These are phyloP conservation scores for Thripadectes ignobilis DNA, from an alignment of 2,797 vertebrate genomes.

Conservation along the genomic window DNA sequence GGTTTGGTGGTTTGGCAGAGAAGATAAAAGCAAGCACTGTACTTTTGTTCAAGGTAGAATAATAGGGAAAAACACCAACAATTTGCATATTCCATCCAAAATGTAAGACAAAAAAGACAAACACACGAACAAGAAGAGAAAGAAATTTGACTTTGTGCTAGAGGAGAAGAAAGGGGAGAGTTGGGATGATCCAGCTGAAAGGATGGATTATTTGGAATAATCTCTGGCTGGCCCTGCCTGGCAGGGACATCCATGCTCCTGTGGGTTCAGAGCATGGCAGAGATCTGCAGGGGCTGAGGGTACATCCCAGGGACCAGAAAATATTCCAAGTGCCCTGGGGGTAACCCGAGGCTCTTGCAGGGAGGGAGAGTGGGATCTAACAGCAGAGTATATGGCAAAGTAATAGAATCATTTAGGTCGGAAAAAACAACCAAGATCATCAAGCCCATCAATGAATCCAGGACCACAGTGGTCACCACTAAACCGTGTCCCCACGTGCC, in stretches of 20 bases:
- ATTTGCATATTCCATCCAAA: background rate
- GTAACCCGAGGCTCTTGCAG: background rate
- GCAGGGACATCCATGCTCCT: background rate
- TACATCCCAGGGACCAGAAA: background rate
- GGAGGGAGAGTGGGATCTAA: background rate
- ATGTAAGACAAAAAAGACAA: background rate
- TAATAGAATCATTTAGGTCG: background rate
- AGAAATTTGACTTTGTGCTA: background rate
- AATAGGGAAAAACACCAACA: background rate
- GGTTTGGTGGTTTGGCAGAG: background rate
- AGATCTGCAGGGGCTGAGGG: background rate
- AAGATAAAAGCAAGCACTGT: background rate
- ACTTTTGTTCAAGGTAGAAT: background rate
- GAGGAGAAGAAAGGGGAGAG: background rate
- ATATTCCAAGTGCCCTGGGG: background rate
- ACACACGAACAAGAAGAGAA: background rate
- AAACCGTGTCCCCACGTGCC: background rate
- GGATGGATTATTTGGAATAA: background rate
- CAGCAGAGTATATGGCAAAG: background rate
- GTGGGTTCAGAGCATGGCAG: background rate
- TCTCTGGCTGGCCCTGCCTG: background rate
- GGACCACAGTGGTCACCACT: background rate
- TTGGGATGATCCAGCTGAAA: background rate
- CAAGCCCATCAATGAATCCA: background rate
- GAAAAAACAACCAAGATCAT: background rate